Evolutionary conservation across 2,888 invertebrate genomes (phyloP), one percentile per base, ranked within the genome.

Genomic region (Diadegma fenestrale): DNA sequence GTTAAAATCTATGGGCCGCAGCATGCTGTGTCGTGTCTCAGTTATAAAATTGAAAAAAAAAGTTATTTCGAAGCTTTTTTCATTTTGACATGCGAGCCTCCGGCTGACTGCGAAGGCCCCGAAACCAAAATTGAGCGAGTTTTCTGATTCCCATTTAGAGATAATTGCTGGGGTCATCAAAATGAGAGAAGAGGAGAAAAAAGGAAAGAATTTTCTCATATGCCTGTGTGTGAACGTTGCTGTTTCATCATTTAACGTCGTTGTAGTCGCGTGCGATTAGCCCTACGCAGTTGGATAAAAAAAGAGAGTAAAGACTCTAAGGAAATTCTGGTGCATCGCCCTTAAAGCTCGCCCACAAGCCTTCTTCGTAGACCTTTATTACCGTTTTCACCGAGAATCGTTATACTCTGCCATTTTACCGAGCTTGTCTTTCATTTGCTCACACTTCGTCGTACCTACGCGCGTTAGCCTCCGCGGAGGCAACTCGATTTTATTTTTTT

Each of bases 361-460:
- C 12, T 37, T 61, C 54, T 68, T 68, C 41, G 41, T 58, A 68
- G 54, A 41, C 26, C 68, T 68, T 77, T 69, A 48, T 33, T 69
- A 43, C 33, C 37, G 26, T 69, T 81, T 76, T 75, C 68, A 45
- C 58, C 68, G 26, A 26, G 14, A 12, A 69, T 61, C 17, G n/a
- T n/a, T n/a, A n/a, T 45, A 75, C 69, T 12, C 26, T 30, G 61
- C 26, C 69, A 48, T 76, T 81, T 69, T 69, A 69, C 33, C 69
- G 48, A 69, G n/a, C 48, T 48, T 69, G 69, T 69, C 69, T 48
- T 69, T 30, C 69, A 41, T 22, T 72, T 72, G 22, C 51, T 75
- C 76, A 26, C 79, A 26, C 77, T 77, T 75, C 30, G 63, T 77
- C 45, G 78, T 79, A 45, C 54, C 71, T 72, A n/a, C n/a, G 51